A percentile compares a stretch with the other conserved stretches of the same genome.
phyloP scores from a whole-genome alignment of 2,888 invertebrate species.

The Malthinus seriepunctatus region DNA sequence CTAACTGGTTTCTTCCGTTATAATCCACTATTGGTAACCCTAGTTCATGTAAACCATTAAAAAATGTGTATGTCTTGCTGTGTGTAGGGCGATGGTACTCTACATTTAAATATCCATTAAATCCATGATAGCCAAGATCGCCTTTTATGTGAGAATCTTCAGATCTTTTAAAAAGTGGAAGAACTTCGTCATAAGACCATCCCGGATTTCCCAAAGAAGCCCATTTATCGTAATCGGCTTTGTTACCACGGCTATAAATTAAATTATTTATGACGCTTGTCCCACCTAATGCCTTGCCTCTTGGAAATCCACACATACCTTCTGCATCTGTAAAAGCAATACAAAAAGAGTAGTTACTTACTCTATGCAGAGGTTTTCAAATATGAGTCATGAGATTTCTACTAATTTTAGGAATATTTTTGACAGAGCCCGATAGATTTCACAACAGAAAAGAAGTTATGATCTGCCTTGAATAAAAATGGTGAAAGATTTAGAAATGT shows the following conservation, averaged over 20 bases:
- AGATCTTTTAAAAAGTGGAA: constrained; percentile 11
- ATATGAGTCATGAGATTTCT: too few relatives aligned
- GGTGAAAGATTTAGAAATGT: too few relatives aligned
- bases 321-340: neutral
- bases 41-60: constrained; percentile 62
- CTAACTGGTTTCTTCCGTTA: constrained; percentile 63
- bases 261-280: constrained; percentile 82
- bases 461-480: too few relatives aligned
- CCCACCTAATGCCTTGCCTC: constrained; percentile 66
- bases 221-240: constrained; percentile 82
- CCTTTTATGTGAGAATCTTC: constrained; percentile 13
- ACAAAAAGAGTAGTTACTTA: too few relatives aligned
- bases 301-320: constrained; percentile 66
- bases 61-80: constrained; percentile 47
- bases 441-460: too few relatives aligned
- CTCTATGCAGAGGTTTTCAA: too few relatives aligned
- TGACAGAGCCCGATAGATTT: too few relatives aligned
- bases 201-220: constrained; percentile 69
- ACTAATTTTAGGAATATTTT: too few relatives aligned
- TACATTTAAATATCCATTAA: constrained; percentile 8
- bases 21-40: constrained; percentile 63
- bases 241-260: constrained; percentile 84
- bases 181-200: constrained; percentile 34
- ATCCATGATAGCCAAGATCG: constrained; percentile 1
- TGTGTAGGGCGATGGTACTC: neutral